A percentile compares a stretch with the other conserved stretches of the same genome.
These are phyloP conservation scores for Pomacea canaliculata DNA, from an alignment of 2,888 invertebrate genomes.

Conservation along the genomic window DNA sequence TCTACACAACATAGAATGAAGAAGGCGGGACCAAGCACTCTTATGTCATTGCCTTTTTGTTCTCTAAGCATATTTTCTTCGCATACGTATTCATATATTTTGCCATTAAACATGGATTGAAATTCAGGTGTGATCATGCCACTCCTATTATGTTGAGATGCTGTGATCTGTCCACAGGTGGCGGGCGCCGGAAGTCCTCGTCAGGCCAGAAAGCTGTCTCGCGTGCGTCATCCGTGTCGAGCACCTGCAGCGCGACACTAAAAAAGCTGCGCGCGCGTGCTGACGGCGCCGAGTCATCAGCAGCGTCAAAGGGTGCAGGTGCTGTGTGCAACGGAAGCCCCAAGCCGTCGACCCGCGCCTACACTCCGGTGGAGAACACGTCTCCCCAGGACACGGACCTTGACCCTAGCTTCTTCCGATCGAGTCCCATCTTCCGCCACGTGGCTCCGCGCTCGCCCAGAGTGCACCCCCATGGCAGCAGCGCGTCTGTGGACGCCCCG, in stretches of 20 bases:
- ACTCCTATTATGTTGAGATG: too few relatives aligned
- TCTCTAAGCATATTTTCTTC: too few relatives aligned
- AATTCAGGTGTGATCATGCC: too few relatives aligned
- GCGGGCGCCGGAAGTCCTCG: slow-evolving; percentile 16
- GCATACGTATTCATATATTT: too few relatives aligned
- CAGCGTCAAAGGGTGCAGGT: not conserved
- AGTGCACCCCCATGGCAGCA: slow-evolving; percentile 49
- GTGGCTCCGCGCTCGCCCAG: slow-evolving; percentile 52
- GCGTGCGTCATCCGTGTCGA: slow-evolving; percentile 52
- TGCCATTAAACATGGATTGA: too few relatives aligned
- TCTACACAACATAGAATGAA: too few relatives aligned
- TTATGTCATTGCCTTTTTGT: too few relatives aligned
- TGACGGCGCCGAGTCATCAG: slow-evolving; percentile 38
- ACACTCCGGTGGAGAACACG: slow-evolving; percentile 52
- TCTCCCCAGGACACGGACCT: slow-evolving; percentile 44
- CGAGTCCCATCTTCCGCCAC: slow-evolving; percentile 45
- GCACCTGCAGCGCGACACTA: slow-evolving; percentile 44
- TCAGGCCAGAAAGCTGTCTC: slow-evolving; percentile 28
- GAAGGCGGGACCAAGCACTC: too few relatives aligned
- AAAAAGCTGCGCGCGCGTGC: slow-evolving; percentile 46
- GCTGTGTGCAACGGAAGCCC: slow-evolving; percentile 37
- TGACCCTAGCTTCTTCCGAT: slow-evolving; percentile 49
- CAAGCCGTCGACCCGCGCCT: slow-evolving; percentile 46
- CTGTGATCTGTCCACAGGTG: not conserved
- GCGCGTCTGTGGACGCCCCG: slow-evolving; percentile 30